phyloP scores from a whole-genome alignment of 2,888 invertebrate genomes.

The Chorisops tibialis region DNA sequence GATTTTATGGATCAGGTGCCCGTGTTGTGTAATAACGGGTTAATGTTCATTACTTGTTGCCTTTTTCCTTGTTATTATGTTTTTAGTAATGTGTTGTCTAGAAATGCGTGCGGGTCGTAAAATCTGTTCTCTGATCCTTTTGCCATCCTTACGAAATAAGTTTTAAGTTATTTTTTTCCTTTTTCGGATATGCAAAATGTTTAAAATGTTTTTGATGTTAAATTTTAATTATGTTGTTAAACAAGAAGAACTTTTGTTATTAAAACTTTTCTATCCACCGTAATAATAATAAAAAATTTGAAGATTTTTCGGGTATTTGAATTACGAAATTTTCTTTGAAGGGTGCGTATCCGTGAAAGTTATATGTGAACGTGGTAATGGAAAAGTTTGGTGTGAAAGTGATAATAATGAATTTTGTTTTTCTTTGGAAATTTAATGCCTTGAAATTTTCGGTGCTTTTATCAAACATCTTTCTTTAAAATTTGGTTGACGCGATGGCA shows the following conservation, averaged over 20 bases:
- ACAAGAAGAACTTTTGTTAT: constrained; percentile 12
- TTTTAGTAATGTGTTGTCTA: background rate
- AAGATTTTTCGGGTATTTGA: no score
- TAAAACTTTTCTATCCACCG: constrained; percentile 6
- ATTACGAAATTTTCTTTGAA: no score
- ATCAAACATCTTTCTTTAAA: no score
- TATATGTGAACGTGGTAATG: background rate
- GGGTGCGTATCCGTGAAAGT: no score
- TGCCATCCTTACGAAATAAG: no score
- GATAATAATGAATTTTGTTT: no score
- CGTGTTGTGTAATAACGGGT: constrained; percentile 6
- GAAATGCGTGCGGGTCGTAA: background rate
- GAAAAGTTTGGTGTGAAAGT: background rate
- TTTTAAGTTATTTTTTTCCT: background rate
- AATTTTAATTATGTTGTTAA: constrained; percentile 5
- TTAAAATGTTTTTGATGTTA: constrained; percentile 17
- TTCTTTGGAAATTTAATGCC: no score
- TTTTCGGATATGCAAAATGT: background rate
- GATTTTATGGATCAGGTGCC: constrained; percentile 4
- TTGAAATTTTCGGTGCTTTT: no score
- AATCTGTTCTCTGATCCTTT: background rate
- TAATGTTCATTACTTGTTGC: constrained; percentile 16
- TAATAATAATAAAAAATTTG: no score
- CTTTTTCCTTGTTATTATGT: constrained; percentile 3
- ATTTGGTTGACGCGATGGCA: no score